Evolutionary conservation across 2,797 vertebrate genomes (phyloP), one percentile per base, ranked within the genome.

Genomic region (Periparus ater): DNA sequence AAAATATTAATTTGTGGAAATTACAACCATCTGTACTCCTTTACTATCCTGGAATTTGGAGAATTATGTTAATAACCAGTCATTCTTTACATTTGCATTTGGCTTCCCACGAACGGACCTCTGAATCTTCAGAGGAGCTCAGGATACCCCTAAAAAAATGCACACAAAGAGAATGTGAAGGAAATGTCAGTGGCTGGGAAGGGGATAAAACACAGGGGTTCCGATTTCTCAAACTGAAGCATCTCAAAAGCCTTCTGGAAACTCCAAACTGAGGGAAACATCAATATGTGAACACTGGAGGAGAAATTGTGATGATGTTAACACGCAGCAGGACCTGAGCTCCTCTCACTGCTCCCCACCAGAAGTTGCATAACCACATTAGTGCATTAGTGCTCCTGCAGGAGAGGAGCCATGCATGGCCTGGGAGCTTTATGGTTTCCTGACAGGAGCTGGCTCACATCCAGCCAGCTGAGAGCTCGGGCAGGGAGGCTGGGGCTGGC

Each of bases 301-400:
- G 29, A 50, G 30, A 54, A 85, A 67, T 1, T 50, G 17, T 38
- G 63, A 17, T 4, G 62, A 1, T 11, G 62, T 10, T 40, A 51
- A 36, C 20, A 10, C 1, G 1, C 8, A 26, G 14, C 66, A 47
- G 75, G 57, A 45, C 44, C 32, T 3, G 30, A 55, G 10, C 4
- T 88, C 71, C 79, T 71, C 26, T 50, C 70, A 0, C 21, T 50
- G 32, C 38, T 84, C 42, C 50, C 67, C 58, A 30, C 27, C 54
- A 61, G 47, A 68, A 78, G 77, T 72, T 90, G 83, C 73, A 58
- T 88, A 94, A 96, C 8, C 32, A 12, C 57, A 67, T 94, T 22
- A 90, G 65, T 14, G 3, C 65, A 61, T 84, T 32, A 55, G 51
- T 66, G 54, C 55, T 74, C 44, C 81, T 78, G 77, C 45, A 91